phyloP scores from a whole-genome alignment of 2,797 vertebrate species.

The Pelochelys cantorii region DNA sequence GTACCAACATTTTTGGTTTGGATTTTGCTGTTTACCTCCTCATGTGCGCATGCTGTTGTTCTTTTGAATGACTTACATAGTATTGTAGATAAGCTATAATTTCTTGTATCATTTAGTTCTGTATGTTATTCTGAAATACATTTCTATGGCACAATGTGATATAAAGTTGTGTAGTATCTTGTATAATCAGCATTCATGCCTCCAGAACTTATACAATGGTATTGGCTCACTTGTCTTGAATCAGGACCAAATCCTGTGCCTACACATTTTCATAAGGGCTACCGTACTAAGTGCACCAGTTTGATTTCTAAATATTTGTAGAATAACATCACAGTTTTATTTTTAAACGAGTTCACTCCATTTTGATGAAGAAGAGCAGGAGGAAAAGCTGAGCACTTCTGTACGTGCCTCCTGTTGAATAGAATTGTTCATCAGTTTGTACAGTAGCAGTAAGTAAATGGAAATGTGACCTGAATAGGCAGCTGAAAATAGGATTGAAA shows the following conservation, averaged over 20 bases:
- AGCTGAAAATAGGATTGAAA: constrained; percentile 28
- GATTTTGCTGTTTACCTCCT: neutral
- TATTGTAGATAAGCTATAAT: neutral
- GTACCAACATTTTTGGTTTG: neutral
- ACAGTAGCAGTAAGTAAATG: constrained; percentile 66
- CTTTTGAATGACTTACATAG: neutral
- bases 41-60: neutral
- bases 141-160: constrained; percentile 52
- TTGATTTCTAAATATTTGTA: constrained; percentile 25
- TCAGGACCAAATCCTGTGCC: constrained; percentile 33
- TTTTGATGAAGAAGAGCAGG: constrained; percentile 49
- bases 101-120: constrained; percentile 8
- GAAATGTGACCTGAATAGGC: constrained; percentile 63
- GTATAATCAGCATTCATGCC: constrained; percentile 20
- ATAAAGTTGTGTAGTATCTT: constrained; percentile 14
- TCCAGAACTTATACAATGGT: constrained; percentile 48
- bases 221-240: constrained; percentile 39
- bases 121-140: constrained; percentile 10
- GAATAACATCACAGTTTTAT: constrained; percentile 57
- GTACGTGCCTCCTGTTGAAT: constrained; percentile 53
- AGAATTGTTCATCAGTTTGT: constrained; percentile 58
- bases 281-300: constrained; percentile 30
- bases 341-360: constrained; percentile 54
- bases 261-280: constrained; percentile 38
- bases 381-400: constrained; percentile 4